Evolutionary conservation across 2,888 invertebrate genomes (phyloP), one percentile per base, ranked within the genome.

Genomic region (Alloplasta piceator): DNA sequence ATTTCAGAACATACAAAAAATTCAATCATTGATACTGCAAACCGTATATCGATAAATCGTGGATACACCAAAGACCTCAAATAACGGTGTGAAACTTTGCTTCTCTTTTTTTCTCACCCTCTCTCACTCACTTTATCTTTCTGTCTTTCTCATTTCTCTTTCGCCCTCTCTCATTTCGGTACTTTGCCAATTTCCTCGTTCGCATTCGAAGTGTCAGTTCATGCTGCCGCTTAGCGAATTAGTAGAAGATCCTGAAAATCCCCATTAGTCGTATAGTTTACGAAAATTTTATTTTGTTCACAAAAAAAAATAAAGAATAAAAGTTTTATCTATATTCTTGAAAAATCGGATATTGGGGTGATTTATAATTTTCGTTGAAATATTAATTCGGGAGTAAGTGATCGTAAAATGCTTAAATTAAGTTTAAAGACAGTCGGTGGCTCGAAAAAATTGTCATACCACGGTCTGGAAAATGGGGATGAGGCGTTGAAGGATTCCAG

Each of bases 211-310:
- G 63, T 83, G 84, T 86, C 88, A 87, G 87, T 88, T 90, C 89
- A 85, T 87, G 86, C 83, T 87, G 87, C 86, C 84, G 73, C 85
- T 88, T 89, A 90, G 85, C 85, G 86, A 87, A 86, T 89, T 89
- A 89, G 88, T 85, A 63, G 84, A 76, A 85, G 90, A 85, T 89
- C 90, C 90, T 90, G 89, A 89, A 90, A 90, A 90, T 87, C 75
- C 87, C 89, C 86, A 90, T 89, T 87, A 89, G 82, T 86, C 86
- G 84, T 87, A 86, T 88, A 83, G 89, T 88, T 87, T 43, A 4
- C 43, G 4, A 1, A 43, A 43, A 43, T 43, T 43, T 43, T 43
- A 43, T 2, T 43, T 43, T 43, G 6, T 43, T 43, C 3, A 26
- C 1, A 26, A 26, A 26, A 43, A 43, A 43, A 43, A 43, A 43